Conservation (phyloP, 2,797 vertebrate genomes). For the Poliocrania exsul region DNA sequence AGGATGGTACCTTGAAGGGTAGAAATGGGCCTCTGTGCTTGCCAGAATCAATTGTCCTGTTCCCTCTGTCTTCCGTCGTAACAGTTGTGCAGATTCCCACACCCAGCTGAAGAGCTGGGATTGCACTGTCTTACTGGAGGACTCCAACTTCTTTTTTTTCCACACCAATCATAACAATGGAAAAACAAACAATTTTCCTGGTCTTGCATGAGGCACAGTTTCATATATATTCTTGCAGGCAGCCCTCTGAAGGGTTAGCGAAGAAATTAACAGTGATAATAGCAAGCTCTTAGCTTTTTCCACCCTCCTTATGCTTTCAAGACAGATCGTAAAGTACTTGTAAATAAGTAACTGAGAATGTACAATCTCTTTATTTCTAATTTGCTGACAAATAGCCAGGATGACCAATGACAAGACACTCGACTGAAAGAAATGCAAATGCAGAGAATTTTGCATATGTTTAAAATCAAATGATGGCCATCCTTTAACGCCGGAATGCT, state of each 20-base stretch:
- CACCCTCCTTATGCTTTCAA: neutral
- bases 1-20: neutral
- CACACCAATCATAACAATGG: neutral
- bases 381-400: neutral
- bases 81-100: neutral
- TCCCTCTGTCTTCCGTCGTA: neutral
- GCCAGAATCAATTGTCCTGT: neutral
- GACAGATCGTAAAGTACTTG: neutral
- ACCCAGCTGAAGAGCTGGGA: neutral
- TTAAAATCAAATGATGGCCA: neutral
- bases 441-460: neutral
- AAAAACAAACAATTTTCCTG: neutral
- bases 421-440: neutral
- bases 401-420: conserved; percentile 21
- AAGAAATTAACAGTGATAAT: neutral
- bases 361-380: neutral
- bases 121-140: neutral
- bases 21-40: neutral
- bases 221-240: neutral
- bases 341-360: neutral
- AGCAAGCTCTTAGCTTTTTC: neutral
- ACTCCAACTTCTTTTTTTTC: neutral
- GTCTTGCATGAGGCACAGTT: neutral
- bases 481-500: neutral
- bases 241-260: neutral